Evolutionary conservation across 2,113 vertebrate species (phyloP).

Genomic region (Rostratula benghalensis): DNA sequence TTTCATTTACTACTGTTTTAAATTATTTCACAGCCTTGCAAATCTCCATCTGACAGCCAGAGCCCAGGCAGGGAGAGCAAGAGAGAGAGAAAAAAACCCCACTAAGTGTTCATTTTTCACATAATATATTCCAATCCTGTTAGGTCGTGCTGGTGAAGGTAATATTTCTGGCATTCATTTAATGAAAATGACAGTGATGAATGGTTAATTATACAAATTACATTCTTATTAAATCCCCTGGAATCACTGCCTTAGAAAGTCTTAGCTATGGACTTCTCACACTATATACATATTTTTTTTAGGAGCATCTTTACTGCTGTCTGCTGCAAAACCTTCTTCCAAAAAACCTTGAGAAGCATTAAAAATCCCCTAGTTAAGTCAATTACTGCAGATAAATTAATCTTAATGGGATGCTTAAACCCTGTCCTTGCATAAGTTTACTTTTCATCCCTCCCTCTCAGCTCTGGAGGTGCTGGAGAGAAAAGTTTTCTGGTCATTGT

Average conservation of each 20-base stretch:
- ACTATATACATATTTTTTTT: conserved; percentile 49
- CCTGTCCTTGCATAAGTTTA: conserved; percentile 71
- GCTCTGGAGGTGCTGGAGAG: conserved; percentile 30
- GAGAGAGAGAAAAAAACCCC: neutral
- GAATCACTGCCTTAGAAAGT: conserved; percentile 78
- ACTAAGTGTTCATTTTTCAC: conserved; percentile 71
- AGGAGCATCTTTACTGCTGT: conserved; percentile 66
- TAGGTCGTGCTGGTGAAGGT: conserved; percentile 77
- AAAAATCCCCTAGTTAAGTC: conserved; percentile 79
- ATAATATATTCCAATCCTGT: conserved; percentile 85
- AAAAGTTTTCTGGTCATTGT: neutral
- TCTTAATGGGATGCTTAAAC: conserved; percentile 72
- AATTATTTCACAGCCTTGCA: conserved; percentile 75
- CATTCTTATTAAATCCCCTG: conserved; percentile 84
- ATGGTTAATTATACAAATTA: conserved; percentile 87
- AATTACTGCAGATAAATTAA: conserved; percentile 78
- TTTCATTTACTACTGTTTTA: conserved; percentile 75
- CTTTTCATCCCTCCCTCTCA: conserved; percentile 29
- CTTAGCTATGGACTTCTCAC: conserved; percentile 74
- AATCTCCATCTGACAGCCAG: conserved; percentile 72
- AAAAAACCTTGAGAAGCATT: conserved; percentile 78
- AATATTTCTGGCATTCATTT: conserved; percentile 85
- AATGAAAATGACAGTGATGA: conserved; percentile 85
- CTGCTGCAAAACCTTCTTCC: conserved; percentile 65
- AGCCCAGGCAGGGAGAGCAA: conserved; percentile 30